Percentiles rank a stretch among this genome's conserved stretches.
Evolutionary conservation across 2,888 invertebrate genomes (phyloP).

Genomic region (Drosophila imparisetae): DNA sequence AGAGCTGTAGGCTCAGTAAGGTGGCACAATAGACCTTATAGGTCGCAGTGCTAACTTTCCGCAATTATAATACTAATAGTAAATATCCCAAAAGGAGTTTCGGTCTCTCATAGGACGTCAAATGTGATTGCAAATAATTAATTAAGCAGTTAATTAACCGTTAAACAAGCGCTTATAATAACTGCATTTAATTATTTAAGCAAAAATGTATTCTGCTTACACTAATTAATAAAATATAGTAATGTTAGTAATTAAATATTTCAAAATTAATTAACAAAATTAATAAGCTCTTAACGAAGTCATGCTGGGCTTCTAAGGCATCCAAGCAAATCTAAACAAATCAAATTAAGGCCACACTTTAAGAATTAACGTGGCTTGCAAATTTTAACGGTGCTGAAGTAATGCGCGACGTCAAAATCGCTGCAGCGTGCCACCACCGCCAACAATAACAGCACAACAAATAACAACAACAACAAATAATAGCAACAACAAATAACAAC

Average conservation of each 20-base stretch:
- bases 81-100: background rate
- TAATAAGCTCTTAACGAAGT: background rate
- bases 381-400: constrained; percentile 80
- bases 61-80: too few species aligned
- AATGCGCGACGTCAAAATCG: constrained; percentile 73
- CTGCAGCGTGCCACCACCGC: constrained; percentile 71
- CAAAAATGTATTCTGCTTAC: background rate
- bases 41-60: too few species aligned
- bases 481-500: constrained; percentile 14
- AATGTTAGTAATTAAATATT: background rate
- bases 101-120: too few species aligned
- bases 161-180: background rate
- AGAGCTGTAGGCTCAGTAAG: too few species aligned
- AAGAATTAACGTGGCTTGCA: constrained; percentile 78
- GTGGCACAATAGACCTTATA: too few species aligned
- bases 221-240: background rate
- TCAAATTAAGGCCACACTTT: constrained; percentile 79
- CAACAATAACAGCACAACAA: constrained; percentile 17
- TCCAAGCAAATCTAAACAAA: constrained; percentile 68
- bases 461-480: constrained; percentile 22
- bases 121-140: too few species aligned
- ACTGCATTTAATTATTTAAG: background rate
- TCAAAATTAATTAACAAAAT: background rate
- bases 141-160: background rate
- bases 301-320: constrained; percentile 22